Percentiles rank a stretch among this genome's conserved stretches.
These are phyloP conservation scores for Brachyhypopomus gauderio DNA, from an alignment of 2,113 vertebrate genomes.

Conservation along the genomic window DNA sequence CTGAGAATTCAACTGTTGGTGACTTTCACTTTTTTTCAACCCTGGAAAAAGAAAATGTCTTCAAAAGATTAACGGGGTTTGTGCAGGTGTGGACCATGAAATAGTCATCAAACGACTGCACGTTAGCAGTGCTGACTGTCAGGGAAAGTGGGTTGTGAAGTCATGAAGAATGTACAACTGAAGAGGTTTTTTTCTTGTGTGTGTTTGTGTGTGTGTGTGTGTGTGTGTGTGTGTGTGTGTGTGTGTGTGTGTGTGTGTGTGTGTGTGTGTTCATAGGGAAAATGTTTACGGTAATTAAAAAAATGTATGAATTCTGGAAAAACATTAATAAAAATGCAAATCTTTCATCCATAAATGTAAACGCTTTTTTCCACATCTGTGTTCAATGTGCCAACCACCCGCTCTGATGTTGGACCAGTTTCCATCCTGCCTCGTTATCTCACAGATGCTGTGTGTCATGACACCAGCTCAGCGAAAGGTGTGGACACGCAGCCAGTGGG, in stretches of 20 bases:
- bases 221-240: conserved; percentile 1
- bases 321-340: background rate
- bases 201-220: conserved; percentile 13
- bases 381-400: background rate
- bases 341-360: no score
- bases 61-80: conserved; percentile 12
- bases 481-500: conserved; percentile 10
- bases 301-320: background rate
- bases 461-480: conserved; percentile 16
- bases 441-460: conserved; percentile 26
- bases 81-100: conserved; percentile 21
- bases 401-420: background rate
- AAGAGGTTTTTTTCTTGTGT: conserved; percentile 5
- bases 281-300: background rate
- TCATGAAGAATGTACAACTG: conserved; percentile 55
- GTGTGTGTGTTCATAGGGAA: background rate
- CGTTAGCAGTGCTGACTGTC: conserved; percentile 19
- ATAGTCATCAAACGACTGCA: conserved; percentile 21
- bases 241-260: conserved; percentile 17
- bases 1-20: conserved; percentile 58
- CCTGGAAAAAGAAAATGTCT: conserved; percentile 13
- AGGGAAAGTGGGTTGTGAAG: conserved; percentile 62
- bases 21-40: conserved; percentile 23
- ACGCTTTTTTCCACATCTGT: background rate
- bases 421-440: conserved; percentile 8